Evolutionary conservation across 2,888 invertebrate species (phyloP).

Genomic region (Hartigia nigra): DNA sequence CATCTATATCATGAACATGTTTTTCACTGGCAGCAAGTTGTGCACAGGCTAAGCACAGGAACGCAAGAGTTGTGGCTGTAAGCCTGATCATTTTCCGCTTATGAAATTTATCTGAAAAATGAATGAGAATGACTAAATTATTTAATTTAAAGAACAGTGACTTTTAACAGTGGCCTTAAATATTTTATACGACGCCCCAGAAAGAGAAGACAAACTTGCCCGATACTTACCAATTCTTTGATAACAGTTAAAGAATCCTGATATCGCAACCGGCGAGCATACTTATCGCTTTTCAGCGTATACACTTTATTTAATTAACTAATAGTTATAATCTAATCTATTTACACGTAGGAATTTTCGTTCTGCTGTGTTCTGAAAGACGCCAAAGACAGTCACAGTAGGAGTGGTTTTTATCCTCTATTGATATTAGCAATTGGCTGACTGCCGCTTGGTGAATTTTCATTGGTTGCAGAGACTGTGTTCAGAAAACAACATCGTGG

Average conservation of each 20-base stretch:
- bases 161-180: neutral
- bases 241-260: neutral
- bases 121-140: neutral
- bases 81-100: conserved; percentile 45
- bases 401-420: neutral
- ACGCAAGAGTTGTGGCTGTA: conserved; percentile 6
- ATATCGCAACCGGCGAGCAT: neutral
- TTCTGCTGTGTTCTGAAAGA: conserved; percentile 39
- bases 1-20: conserved; percentile 39
- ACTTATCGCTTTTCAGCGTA: neutral
- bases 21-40: conserved; percentile 18
- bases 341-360: conserved; percentile 42
- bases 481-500: neutral
- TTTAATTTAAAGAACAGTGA: neutral
- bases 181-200: neutral
- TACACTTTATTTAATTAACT: conserved; percentile 45
- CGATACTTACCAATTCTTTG: conserved; percentile 11
- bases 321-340: conserved; percentile 52
- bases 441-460: neutral
- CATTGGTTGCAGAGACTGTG: neutral
- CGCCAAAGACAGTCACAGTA: neutral
- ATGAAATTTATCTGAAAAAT: conserved; percentile 40
- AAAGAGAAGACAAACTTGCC: neutral
- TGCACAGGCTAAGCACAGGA: conserved; percentile 34
- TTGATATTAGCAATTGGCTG: neutral